These are phyloP conservation scores for Timema cristinae DNA, from an alignment of 2,888 invertebrate species.

Conservation along the genomic window DNA sequence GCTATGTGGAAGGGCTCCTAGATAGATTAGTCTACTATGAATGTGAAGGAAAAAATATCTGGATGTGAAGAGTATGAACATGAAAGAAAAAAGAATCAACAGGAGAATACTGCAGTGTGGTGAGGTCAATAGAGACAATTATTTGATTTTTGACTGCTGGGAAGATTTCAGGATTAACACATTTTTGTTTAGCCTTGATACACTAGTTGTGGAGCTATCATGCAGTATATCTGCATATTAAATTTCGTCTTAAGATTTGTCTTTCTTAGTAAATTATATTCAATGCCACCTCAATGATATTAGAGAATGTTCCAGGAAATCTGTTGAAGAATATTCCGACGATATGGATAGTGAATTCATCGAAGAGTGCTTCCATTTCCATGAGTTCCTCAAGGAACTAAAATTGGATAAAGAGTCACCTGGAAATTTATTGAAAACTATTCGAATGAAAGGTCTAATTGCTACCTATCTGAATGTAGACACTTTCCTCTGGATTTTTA, in stretches of 20 bases:
- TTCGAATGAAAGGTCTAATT: neutral
- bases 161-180: neutral
- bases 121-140: neutral
- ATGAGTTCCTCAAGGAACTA: neutral
- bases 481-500: neutral
- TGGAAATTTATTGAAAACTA: neutral
- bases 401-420: neutral
- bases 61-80: neutral
- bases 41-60: conserved; percentile 3
- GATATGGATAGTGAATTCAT: neutral
- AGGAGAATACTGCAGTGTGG: conserved; percentile 10
- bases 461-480: neutral
- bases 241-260: too few species aligned
- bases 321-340: neutral
- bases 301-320: too few species aligned
- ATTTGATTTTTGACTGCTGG: neutral
- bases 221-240: too few species aligned
- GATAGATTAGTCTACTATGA: neutral
- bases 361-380: neutral
- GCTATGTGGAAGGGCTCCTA: neutral
- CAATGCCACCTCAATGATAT: too few species aligned
- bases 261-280: too few species aligned
- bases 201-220: too few species aligned
- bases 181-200: neutral
- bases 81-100: neutral